Evolutionary conservation across 2,888 invertebrate species (phyloP), one percentile per base, ranked within the genome.

Genomic region (Hymenopus coronatus): DNA sequence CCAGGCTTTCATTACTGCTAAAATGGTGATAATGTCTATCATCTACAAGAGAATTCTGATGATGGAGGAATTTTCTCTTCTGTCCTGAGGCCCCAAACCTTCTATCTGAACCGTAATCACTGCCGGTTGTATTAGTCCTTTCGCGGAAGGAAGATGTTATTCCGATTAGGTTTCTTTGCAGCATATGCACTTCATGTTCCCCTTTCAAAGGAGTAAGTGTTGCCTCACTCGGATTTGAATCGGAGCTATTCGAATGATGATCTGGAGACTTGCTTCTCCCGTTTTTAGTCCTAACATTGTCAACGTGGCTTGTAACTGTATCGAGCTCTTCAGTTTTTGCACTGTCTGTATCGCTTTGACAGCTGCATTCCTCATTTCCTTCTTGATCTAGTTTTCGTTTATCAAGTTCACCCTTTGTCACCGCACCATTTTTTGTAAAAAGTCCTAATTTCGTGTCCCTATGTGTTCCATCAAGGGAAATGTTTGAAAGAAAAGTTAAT

Each of bases 401-500:
- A 87, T 90, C 88, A 15, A 83, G 82, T 20, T 88, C 85, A 83
- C 27, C 33, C 86, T 86, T 87, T 33, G n/a, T 84, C 40, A 82
- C 54, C 85, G 85, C 28, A 82, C 82, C 87, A 92, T 92, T 93
- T 92, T 91, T 93, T 91, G 91, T 93, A 92, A 91, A 91, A 3
- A 91, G 88, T 46, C 89, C 88, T 92, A 96, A 93, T 93, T 95
- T 95, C 90, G 96, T 96, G 93, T 97, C 96, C 92, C 95, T 96
- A 93, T 97, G 96, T 91, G 96, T 97, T 91, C 98, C 98, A 94
- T 98, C 98, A 91, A 99, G 95, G 90, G 98, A 98, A 93, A 99
- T 99, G 94, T 98, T 99, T 88, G 98, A 97, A 91, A 99, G 95
- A 94, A 99, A 99, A 92, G 98, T 97, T 92, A 98, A 96, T 91